phyloP scores from a whole-genome alignment of 2,113 vertebrate species.

The Galeopterus variegatus region DNA sequence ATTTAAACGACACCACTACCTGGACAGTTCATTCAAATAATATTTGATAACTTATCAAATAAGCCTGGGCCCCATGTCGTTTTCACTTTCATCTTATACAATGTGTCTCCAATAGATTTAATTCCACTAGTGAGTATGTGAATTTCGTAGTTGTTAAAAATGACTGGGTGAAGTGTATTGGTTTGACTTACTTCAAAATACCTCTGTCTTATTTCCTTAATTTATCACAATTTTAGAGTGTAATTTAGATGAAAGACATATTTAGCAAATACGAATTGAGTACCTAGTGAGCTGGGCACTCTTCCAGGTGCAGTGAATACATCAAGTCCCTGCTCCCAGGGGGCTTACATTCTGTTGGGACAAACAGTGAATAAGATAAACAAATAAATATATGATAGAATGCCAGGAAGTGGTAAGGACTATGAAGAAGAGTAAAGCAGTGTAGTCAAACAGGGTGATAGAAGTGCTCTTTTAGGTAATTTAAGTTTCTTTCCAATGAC shows the following conservation, averaged over 20 bases:
- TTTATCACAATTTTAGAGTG: neutral
- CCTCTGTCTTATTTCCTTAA: neutral
- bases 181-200: conserved; percentile 32
- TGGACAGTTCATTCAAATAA: neutral
- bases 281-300: neutral
- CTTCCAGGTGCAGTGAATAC: neutral
- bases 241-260: neutral
- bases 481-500: neutral
- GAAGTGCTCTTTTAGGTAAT: neutral
- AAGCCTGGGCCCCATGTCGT: neutral
- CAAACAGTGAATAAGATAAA: neutral
- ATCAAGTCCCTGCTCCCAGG: neutral
- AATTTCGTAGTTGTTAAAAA: neutral
- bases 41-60: neutral
- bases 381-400: neutral
- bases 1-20: neutral
- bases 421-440: neutral
- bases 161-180: neutral
- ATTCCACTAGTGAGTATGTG: neutral
- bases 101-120: neutral
- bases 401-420: neutral
- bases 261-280: neutral
- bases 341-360: neutral
- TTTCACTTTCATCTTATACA: neutral
- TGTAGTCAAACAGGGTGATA: neutral